phyloP scores from a whole-genome alignment of 2,888 invertebrate genomes.

The Mechanitis mazaeus region DNA sequence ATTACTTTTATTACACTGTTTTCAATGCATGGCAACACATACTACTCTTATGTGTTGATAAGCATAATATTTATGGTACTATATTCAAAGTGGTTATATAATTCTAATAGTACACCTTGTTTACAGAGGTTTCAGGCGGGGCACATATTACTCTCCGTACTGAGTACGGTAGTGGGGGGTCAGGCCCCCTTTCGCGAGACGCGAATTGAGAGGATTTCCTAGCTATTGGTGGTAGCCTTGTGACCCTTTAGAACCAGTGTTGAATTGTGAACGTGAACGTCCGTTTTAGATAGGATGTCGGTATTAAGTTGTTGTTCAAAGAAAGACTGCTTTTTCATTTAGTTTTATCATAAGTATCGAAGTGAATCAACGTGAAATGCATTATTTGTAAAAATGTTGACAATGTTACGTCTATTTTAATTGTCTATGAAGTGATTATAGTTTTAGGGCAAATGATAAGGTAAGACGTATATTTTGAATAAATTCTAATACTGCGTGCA shows the following conservation, averaged over 20 bases:
- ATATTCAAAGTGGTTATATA: not conserved
- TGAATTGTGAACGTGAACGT: slow-evolving; percentile 2
- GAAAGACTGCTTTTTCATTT: not conserved
- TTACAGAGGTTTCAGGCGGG: slow-evolving; percentile 83
- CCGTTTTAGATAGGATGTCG: slow-evolving; percentile 4
- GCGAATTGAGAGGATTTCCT: slow-evolving; percentile 30
- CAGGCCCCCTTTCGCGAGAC: slow-evolving; percentile 37
- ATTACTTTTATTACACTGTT: no score
- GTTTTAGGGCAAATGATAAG: slow-evolving; percentile 1
- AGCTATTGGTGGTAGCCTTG: slow-evolving; percentile 3
- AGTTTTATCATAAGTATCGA: not conserved
- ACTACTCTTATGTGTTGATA: slow-evolving; percentile 25
- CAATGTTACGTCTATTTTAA: no score
- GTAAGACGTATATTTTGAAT: no score
- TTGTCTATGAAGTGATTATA: no score
- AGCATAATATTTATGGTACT: not conserved
- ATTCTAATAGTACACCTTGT: slow-evolving; percentile 59
- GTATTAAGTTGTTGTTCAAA: not conserved
- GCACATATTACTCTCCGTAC: slow-evolving; percentile 82
- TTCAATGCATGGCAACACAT: slow-evolving; percentile 12
- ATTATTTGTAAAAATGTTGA: no score
- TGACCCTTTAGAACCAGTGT: slow-evolving; percentile 1
- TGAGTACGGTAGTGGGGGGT: slow-evolving; percentile 69
- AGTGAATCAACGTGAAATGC: no score
- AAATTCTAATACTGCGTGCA: no score